phyloP scores from a whole-genome alignment of 2,113 vertebrate species.

The Anoplopoma fimbria region DNA sequence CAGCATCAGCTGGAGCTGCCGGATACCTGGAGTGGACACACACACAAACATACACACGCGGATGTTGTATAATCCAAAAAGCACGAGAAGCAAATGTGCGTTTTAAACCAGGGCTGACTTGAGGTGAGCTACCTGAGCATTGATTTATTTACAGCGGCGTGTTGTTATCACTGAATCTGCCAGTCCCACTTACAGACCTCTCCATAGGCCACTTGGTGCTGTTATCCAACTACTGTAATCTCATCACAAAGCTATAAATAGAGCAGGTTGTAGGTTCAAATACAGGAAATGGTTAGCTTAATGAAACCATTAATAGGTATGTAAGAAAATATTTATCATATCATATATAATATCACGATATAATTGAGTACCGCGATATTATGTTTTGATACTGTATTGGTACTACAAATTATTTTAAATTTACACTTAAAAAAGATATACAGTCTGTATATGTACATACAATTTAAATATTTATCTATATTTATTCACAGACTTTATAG shows the following conservation, averaged over 20 bases:
- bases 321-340: background rate
- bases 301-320: background rate
- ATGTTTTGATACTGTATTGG: too few species aligned
- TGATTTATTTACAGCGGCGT: too few species aligned
- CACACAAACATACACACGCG: background rate
- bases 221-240: background rate
- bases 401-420: too few species aligned
- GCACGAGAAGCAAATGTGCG: background rate
- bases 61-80: background rate
- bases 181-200: background rate
- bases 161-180: background rate
- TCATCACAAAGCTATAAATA: background rate
- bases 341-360: too few species aligned
- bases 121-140: background rate
- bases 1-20: constrained; percentile 96
- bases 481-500: too few species aligned
- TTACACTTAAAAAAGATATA: too few species aligned
- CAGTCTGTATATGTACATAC: too few species aligned
- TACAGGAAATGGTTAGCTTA: background rate
- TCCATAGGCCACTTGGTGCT: background rate
- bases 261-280: background rate
- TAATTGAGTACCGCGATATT: too few species aligned
- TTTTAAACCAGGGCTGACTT: background rate
- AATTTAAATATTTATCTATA: too few species aligned
- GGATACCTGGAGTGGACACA: constrained; percentile 87